Base-by-base conservation (phyloP, 2,888 invertebrate genomes). In the Eurytoma adleriae region DNA sequence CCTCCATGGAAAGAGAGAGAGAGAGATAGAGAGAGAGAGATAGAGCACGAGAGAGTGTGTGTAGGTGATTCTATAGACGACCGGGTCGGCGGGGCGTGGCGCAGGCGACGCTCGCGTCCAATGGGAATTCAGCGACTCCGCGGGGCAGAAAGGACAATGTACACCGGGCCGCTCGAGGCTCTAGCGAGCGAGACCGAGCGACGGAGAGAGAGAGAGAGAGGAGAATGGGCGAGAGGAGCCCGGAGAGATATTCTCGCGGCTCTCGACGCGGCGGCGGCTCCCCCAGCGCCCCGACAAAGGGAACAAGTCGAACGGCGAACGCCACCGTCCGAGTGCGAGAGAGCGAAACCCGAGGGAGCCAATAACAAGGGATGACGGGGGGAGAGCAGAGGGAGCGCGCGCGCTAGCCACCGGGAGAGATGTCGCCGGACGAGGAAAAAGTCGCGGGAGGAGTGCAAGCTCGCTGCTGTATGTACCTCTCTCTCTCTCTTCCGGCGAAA, bases 51-150 rank as follows among this genome's bases (percentile, higher is more conserved):
- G 77, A 18, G 48, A 24, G 57, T 14, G 69, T 67, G 70, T 67
- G 72, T 72, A 48, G 71, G 71, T 76, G 73, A 72, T 76, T 72
- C 61, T 69, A 69, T 77, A 85, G 87, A 85, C 84, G 84, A 85
- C 84, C 83, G 84, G 84, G 87, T 88, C 86, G 88, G n/a, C 88
- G 88, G 88, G 88, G 82, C 82, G 88, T 87, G 85, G 86, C 87
- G 85, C 87, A 84, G 84, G 84, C 84, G 88, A 87, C 87, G 89
- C 86, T 89, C 88, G 86, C 88, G 86, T 84, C 90, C 90, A 91
- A 91, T 90, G 85, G 87, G 87, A 86, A 87, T 87, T 84, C 85
- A 86, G 87, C 54, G 85, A 87, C 88, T 87, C 87, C 86, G 85
- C 86, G 85, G 86, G 87, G 86, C 86, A 86, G 88, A 89, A 89